A percentile compares a stretch with the other conserved stretches of the same genome.
phyloP scores from a whole-genome alignment of 2,797 vertebrate genomes.

The Coccyzus lansbergi region DNA sequence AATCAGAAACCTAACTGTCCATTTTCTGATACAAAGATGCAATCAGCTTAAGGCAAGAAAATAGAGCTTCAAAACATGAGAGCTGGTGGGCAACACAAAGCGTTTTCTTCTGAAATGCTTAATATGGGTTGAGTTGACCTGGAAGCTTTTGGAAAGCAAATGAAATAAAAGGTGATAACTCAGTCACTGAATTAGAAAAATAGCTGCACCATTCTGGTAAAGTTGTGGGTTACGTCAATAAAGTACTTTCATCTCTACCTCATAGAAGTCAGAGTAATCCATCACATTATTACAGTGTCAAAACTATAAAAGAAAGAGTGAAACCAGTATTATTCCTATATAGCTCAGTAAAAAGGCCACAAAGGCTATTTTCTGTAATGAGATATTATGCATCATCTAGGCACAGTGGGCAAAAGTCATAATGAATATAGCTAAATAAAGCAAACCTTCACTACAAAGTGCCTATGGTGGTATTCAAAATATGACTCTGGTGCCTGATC shows the following conservation, averaged over 20 bases:
- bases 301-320: background rate
- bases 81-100: background rate
- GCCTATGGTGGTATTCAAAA: background rate
- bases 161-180: background rate
- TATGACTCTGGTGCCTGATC: background rate
- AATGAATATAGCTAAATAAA: background rate
- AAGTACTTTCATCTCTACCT: background rate
- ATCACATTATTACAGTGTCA: background rate
- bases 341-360: background rate
- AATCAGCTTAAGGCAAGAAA: background rate
- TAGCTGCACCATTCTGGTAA: background rate
- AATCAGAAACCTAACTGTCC: background rate
- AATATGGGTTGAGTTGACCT: background rate
- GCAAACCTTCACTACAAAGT: background rate
- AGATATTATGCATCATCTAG: background rate
- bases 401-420: background rate
- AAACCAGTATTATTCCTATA: background rate
- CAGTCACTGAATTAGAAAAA: background rate
- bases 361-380: background rate
- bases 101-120: background rate
- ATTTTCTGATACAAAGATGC: background rate
- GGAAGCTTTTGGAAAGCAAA: background rate
- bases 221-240: background rate
- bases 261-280: background rate
- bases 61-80: background rate